A percentile compares a stretch with the other conserved stretches of the same genome.
These are phyloP conservation scores for Leucoraja erinaceus DNA, from an alignment of 2,113 vertebrate species.

Conservation along the genomic window DNA sequence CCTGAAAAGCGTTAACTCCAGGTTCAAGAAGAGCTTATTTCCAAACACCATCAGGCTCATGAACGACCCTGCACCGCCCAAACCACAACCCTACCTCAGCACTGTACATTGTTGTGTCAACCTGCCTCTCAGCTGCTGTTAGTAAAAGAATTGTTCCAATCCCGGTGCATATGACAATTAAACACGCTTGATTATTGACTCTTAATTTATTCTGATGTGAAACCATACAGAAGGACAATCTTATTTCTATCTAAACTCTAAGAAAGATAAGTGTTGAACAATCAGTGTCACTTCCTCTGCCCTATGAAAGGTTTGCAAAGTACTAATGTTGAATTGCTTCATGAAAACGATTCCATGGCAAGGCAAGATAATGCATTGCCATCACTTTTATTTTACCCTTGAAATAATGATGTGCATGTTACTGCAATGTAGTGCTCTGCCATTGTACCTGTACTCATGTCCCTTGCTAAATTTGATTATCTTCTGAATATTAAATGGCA, in stretches of 20 bases:
- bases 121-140: too few species aligned
- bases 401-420: background rate
- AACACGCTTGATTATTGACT: background rate
- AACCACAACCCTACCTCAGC: too few species aligned
- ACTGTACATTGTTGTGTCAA: too few species aligned
- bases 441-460: background rate
- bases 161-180: too few species aligned
- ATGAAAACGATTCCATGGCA: background rate
- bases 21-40: too few species aligned
- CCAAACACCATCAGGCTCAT: too few species aligned
- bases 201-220: background rate
- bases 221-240: background rate
- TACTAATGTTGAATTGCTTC: background rate
- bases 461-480: background rate
- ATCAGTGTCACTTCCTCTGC: background rate
- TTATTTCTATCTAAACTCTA: background rate
- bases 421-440: background rate
- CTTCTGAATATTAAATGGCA: background rate
- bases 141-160: too few species aligned
- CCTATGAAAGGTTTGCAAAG: background rate
- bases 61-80: too few species aligned
- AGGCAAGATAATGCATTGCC: background rate
- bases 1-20: too few species aligned
- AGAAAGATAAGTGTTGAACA: background rate
- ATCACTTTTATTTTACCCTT: background rate